These are phyloP conservation scores for Centrocercus urophasianus DNA, from an alignment of 2,113 vertebrate genomes.

Conservation along the genomic window DNA sequence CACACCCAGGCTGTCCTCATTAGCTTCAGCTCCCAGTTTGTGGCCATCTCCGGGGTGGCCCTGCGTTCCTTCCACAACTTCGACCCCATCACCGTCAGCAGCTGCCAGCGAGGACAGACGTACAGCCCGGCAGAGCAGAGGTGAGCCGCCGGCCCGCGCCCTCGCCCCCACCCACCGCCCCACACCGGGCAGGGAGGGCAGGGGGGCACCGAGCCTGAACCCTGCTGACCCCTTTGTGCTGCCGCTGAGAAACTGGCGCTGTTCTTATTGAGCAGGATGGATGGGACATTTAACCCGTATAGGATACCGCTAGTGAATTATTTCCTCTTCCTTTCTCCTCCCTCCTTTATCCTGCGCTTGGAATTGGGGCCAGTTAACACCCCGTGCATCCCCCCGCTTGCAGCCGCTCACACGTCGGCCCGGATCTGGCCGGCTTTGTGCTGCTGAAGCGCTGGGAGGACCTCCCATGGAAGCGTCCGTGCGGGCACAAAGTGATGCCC, in stretches of 20 bases:
- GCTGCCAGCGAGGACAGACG: constrained; percentile 97
- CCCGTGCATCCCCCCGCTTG: background rate
- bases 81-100: constrained; percentile 97
- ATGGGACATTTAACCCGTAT: constrained; percentile 68
- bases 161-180: background rate
- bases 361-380: constrained; percentile 19
- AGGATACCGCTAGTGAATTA: constrained; percentile 67
- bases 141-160: constrained; percentile 77
- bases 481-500: background rate
- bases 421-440: background rate
- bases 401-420: background rate
- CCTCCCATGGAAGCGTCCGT: background rate
- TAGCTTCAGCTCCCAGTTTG: constrained; percentile 89
- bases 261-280: constrained; percentile 66
- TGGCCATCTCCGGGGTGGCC: constrained; percentile 97
- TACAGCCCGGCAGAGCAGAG: constrained; percentile 95
- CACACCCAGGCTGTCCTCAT: constrained; percentile 93
- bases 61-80: constrained; percentile 98
- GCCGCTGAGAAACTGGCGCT: background rate
- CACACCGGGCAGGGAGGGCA: background rate
- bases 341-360: constrained; percentile 37
- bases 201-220: constrained; percentile 39
- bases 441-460: background rate
- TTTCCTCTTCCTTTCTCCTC: constrained; percentile 73
- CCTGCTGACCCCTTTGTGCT: constrained; percentile 42